phyloP scores from a whole-genome alignment of 2,797 vertebrate genomes.

The Hippopotamyrus pictus region DNA sequence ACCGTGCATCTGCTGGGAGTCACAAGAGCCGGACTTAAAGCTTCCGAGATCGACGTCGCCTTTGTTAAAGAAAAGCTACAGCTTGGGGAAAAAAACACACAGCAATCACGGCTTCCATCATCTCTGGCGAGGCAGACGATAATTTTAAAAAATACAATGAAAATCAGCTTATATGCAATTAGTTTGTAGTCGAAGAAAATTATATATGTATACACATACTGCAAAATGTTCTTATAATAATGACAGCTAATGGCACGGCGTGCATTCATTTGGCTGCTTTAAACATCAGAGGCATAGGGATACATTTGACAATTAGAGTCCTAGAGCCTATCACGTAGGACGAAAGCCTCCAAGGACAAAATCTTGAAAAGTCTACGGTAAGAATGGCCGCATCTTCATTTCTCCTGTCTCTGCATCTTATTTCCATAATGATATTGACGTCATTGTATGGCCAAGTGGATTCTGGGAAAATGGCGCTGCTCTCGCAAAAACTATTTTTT shows the following conservation, averaged over 20 bases:
- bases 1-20: neutral
- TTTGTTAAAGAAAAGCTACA: neutral
- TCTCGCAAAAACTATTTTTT: neutral
- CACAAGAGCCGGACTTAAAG: neutral
- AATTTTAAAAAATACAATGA: neutral
- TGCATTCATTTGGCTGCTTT: neutral
- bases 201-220: neutral
- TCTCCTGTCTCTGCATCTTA: neutral
- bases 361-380: neutral
- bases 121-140: neutral
- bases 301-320: neutral
- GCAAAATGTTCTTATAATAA: neutral
- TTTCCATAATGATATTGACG: neutral
- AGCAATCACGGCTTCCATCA: neutral
- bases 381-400: neutral
- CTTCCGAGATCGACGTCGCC: neutral
- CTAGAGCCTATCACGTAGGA: neutral
- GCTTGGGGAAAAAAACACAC: neutral
- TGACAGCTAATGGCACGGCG: neutral
- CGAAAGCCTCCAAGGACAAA: neutral
- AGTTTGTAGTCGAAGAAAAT: conserved; percentile 4
- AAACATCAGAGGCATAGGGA: neutral
- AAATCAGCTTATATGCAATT: neutral
- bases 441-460: neutral
- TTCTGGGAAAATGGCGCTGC: conserved; percentile 12